Percentiles rank a stretch among this genome's conserved stretches.
Evolutionary conservation across 2,113 vertebrate genomes (phyloP).

Genomic region (Heterotilapia buettikoferi): DNA sequence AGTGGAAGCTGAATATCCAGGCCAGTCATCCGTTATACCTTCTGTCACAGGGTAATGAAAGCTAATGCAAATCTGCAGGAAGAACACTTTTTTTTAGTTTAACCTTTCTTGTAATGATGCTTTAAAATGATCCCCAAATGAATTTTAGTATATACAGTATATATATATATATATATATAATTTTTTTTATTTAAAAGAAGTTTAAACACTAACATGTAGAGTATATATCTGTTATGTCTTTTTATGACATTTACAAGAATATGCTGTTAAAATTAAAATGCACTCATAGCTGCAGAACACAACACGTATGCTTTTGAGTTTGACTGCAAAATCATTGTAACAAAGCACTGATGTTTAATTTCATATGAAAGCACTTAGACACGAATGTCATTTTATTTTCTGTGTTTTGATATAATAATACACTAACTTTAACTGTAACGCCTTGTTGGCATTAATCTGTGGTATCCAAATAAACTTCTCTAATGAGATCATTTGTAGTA

Average conservation of each 20-base stretch:
- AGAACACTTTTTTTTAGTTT: neutral
- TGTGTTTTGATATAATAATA: neutral
- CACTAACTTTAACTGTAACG: neutral
- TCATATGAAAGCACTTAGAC: neutral
- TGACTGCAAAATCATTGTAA: neutral
- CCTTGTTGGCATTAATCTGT: slow-evolving; percentile 3
- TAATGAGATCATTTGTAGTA: neutral
- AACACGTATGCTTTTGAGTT: neutral
- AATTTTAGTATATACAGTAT: neutral
- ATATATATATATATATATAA: neutral
- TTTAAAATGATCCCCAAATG: neutral
- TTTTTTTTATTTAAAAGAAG: neutral
- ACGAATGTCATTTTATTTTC: neutral
- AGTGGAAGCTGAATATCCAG: neutral
- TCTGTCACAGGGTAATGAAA: slow-evolving; percentile 11
- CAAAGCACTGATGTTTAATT: neutral
- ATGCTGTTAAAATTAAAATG: neutral
- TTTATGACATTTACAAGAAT: neutral
- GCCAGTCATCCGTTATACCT: neutral
- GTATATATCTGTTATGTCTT: neutral
- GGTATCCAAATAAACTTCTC: slow-evolving; percentile 31
- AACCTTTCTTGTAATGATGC: neutral
- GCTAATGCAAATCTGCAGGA: neutral
- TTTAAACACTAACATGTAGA: neutral
- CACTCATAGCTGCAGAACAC: neutral